These are phyloP conservation scores for Ruditapes philippinarum DNA, from an alignment of 1,140 invertebrate species.

Conservation along the genomic window DNA sequence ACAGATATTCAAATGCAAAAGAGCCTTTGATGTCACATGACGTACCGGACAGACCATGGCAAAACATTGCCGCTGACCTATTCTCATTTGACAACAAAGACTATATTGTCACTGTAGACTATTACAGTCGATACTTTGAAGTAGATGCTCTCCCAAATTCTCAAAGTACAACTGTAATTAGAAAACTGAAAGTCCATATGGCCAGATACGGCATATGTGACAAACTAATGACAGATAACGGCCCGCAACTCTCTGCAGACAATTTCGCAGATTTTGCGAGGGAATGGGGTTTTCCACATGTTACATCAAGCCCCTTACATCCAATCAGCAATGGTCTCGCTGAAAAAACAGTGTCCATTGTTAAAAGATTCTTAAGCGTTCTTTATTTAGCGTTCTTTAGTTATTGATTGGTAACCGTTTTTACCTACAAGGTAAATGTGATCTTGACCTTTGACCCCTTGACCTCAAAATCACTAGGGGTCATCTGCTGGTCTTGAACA, in stretches of 20 bases:
- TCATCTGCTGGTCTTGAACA: too few species aligned
- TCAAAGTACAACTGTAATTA: neutral
- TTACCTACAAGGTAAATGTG: too few species aligned
- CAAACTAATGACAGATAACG: neutral
- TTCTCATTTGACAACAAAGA: neutral
- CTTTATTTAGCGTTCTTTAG: too few species aligned
- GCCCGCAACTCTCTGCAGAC: neutral
- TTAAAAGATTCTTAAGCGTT: neutral
- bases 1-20: too few species aligned
- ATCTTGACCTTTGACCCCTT: too few species aligned
- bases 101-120: neutral
- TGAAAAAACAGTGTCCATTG: slow-evolving; percentile 22
- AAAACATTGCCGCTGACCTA: neutral
- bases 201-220: neutral
- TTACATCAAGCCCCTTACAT: neutral
- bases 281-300: slow-evolving; percentile 2
- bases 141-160: neutral
- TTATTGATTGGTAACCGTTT: too few species aligned
- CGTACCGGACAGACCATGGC: slow-evolving; percentile 7
- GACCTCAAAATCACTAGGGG: too few species aligned
- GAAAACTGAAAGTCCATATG: neutral
- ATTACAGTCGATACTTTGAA: neutral
- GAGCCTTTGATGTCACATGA: too few species aligned
- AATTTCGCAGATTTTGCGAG: neutral
- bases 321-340: neutral